These are phyloP conservation scores for Todiramphus chloris DNA, from an alignment of 2,113 vertebrate genomes.

Conservation along the genomic window DNA sequence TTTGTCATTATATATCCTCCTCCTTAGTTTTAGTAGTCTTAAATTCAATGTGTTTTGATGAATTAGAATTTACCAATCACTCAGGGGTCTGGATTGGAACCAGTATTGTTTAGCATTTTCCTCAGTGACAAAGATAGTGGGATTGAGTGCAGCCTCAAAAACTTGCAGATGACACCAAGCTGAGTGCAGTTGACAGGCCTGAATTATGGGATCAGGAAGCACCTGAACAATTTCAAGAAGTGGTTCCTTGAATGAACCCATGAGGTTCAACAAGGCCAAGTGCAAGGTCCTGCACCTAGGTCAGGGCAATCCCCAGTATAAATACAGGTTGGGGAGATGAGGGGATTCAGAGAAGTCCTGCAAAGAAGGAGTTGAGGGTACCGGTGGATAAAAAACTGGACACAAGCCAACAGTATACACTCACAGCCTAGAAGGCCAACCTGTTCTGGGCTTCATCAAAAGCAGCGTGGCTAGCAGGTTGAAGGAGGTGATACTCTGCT, in stretches of 20 bases:
- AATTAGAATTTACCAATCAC: not conserved
- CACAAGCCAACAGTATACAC: no score
- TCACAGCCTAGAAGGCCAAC: no score
- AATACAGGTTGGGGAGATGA: no score
- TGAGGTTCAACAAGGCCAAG: not conserved
- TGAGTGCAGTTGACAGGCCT: rapidly evolving
- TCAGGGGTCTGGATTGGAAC: not conserved
- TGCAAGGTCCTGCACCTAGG: not conserved
- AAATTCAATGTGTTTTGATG: not conserved
- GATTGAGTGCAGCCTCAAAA: not conserved
- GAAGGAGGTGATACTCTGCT: no score
- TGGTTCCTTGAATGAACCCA: not conserved
- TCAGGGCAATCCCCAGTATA: not conserved
- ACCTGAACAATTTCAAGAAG: no score
- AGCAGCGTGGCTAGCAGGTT: no score
- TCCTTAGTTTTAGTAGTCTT: not conserved
- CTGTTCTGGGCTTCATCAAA: no score
- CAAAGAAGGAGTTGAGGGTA: not conserved
- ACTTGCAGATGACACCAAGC: not conserved
- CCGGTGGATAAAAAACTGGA: not conserved
- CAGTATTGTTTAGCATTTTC: not conserved
- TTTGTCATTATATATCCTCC: not conserved
- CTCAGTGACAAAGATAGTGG: not conserved
- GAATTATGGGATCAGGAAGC: not conserved
- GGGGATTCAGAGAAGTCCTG: not conserved